Evolutionary conservation across 2,797 vertebrate genomes (phyloP).

Genomic region (Myotis findleyi): DNA sequence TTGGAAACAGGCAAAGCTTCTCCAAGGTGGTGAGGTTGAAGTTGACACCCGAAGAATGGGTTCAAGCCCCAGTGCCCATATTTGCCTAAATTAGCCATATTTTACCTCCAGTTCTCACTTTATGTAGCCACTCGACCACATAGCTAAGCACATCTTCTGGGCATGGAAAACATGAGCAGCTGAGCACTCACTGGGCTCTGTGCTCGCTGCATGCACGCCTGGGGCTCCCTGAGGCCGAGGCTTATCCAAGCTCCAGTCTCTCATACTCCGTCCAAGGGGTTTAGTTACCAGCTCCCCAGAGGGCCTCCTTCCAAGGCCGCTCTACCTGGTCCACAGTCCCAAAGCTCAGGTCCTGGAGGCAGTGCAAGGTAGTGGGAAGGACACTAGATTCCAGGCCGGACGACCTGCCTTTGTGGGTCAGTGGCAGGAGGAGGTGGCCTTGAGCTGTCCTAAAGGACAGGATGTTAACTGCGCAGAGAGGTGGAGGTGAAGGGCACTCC

Average conservation of each 20-base stretch:
- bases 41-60: not conserved
- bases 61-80: not conserved
- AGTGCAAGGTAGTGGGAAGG: not conserved
- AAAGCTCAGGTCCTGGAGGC: not conserved
- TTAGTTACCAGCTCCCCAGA: not conserved
- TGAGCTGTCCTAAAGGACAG: not conserved
- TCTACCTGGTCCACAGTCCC: not conserved
- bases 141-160: not conserved
- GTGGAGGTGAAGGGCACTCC: not conserved
- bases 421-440: not conserved
- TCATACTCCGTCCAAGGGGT: not conserved
- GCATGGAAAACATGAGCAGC: rapidly evolving
- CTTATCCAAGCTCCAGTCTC: not conserved
- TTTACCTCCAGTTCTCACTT: not conserved
- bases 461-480: not conserved
- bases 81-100: not conserved
- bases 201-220: rapidly evolving
- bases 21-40: not conserved
- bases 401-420: not conserved
- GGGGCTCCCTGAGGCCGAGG: too few relatives aligned
- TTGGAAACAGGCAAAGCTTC: not conserved
- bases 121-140: rapidly evolving
- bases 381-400: not conserved
- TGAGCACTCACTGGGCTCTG: rapidly evolving
- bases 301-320: not conserved